phyloP scores from a whole-genome alignment of 2,888 invertebrate species.

The Acleris laterana region DNA sequence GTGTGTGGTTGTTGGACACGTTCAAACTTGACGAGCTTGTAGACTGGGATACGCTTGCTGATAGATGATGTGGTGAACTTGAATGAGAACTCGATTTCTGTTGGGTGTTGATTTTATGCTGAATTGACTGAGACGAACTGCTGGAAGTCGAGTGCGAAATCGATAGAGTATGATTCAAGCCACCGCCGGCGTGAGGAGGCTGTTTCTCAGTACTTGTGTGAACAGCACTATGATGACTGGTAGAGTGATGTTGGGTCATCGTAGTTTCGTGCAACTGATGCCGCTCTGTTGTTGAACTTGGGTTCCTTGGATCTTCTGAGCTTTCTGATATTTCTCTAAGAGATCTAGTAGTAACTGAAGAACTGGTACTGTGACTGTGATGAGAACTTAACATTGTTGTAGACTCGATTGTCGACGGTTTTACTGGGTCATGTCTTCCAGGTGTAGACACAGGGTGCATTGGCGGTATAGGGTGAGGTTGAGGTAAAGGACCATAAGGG shows the following conservation, averaged over 20 bases:
- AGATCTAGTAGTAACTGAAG: slow-evolving; percentile 88
- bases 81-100: slow-evolving; percentile 77
- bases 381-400: slow-evolving; percentile 88
- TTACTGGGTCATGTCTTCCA: slow-evolving; percentile 78
- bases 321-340: slow-evolving; percentile 85
- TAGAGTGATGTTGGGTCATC: slow-evolving; percentile 87
- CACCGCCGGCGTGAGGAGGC: slow-evolving; percentile 78
- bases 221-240: slow-evolving; percentile 86
- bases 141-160: slow-evolving; percentile 88
- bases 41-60: slow-evolving; percentile 83
- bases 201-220: slow-evolving; percentile 87
- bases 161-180: slow-evolving; percentile 85
- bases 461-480: slow-evolving; percentile 90
- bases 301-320: slow-evolving; percentile 75
- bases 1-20: slow-evolving; percentile 85
- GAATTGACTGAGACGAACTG: slow-evolving; percentile 87
- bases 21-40: slow-evolving; percentile 82
- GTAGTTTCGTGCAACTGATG: slow-evolving; percentile 87
- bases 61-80: slow-evolving; percentile 81
- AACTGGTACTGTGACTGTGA: slow-evolving; percentile 88
- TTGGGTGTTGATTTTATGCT: slow-evolving; percentile 84
- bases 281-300: slow-evolving; percentile 80
- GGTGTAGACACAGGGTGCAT: slow-evolving; percentile 81
- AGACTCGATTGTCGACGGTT: slow-evolving; percentile 84
- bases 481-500: slow-evolving; percentile 89